Percentiles rank a stretch among this genome's conserved stretches.
Evolutionary conservation across 2,797 vertebrate species (phyloP).

Genomic region (Lophotriccus pileatus): DNA sequence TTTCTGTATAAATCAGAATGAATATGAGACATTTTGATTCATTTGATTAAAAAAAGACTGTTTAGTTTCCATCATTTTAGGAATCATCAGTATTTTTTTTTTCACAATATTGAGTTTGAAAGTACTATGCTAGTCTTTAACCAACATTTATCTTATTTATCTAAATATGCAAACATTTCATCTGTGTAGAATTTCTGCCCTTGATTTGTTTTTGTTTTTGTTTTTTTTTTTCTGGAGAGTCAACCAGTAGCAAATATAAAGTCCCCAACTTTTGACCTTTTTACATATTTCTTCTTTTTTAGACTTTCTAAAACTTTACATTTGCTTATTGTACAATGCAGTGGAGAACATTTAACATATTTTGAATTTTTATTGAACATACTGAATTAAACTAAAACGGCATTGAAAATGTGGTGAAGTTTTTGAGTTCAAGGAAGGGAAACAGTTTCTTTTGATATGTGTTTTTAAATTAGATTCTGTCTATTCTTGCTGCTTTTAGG

Average conservation of each 20-base stretch:
- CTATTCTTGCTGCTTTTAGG: background rate
- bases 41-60: background rate
- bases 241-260: background rate
- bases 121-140: slow-evolving; percentile 33
- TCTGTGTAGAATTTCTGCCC: background rate
- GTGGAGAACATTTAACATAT: background rate
- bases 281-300: background rate
- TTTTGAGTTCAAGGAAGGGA: background rate
- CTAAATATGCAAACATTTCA: background rate
- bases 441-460: background rate
- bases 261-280: background rate
- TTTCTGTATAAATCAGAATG: background rate
- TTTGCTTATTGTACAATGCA: background rate
- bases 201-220: no score
- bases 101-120: slow-evolving; percentile 23
- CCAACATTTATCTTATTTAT: background rate
- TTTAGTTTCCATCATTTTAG: slow-evolving; percentile 50
- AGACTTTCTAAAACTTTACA: background rate
- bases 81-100: background rate
- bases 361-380: background rate
- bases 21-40: background rate
- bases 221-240: background rate
- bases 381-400: background rate
- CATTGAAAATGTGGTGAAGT: background rate
- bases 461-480: background rate